These are phyloP conservation scores for Hassar affinis DNA, from an alignment of 2,113 vertebrate genomes.

Conservation along the genomic window DNA sequence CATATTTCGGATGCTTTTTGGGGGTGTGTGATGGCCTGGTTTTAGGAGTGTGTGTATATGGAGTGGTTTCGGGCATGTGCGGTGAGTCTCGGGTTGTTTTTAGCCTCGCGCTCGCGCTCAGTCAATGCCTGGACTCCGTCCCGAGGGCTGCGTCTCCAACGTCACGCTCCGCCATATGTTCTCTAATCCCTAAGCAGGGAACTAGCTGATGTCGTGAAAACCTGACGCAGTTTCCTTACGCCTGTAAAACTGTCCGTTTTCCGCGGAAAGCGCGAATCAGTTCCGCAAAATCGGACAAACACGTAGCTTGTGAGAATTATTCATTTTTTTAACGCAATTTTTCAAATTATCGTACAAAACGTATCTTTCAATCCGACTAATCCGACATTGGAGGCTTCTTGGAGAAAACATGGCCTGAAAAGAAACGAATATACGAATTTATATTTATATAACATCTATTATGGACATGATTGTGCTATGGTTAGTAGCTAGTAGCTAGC, in stretches of 20 bases:
- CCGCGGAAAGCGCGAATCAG: too few species aligned
- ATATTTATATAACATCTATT: too few species aligned
- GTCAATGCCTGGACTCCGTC: background rate
- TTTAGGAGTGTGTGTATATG: background rate
- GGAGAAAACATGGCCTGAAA: background rate
- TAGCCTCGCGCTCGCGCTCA: background rate
- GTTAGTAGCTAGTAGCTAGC: too few species aligned
- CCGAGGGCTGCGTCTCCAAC: background rate
- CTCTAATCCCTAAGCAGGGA: background rate
- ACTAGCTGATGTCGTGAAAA: background rate
- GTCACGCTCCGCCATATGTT: background rate
- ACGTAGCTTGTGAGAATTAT: too few species aligned
- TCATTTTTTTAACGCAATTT: too few species aligned
- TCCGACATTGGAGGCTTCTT: too few species aligned
- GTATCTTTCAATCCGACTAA: too few species aligned
- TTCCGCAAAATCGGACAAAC: too few species aligned
- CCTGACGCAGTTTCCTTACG: background rate
- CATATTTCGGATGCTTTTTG: constrained; percentile 13
- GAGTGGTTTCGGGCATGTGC: background rate
- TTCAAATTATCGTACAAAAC: too few species aligned
- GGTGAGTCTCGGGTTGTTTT: background rate
- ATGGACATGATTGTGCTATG: too few species aligned
- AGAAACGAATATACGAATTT: too few species aligned
- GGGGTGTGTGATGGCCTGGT: background rate
- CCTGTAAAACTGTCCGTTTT: background rate